Evolutionary conservation across 1,140 invertebrate species (phyloP).

Genomic region (Drosophila orosa): DNA sequence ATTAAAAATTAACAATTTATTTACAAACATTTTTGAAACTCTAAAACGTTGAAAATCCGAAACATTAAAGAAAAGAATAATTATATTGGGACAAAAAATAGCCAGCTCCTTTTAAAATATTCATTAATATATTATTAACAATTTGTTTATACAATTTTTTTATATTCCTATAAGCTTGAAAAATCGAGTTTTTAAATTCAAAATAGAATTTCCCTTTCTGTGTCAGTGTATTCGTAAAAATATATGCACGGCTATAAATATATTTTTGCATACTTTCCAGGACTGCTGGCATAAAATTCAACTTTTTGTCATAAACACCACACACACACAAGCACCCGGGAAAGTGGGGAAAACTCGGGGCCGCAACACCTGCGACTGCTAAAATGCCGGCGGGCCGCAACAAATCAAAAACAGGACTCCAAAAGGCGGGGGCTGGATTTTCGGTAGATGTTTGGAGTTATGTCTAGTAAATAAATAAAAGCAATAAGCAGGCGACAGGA

Average conservation of each 20-base stretch:
- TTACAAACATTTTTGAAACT: too few species aligned
- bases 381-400: conserved; percentile 57
- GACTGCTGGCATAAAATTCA: conserved; percentile 70
- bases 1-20: too few species aligned
- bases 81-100: too few species aligned
- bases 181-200: too few species aligned
- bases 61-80: too few species aligned
- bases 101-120: too few species aligned
- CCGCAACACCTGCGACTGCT: conserved; percentile 67
- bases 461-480: conserved; percentile 81
- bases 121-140: too few species aligned
- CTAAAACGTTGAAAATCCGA: too few species aligned
- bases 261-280: conserved; percentile 74
- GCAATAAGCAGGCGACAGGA: conserved; percentile 69
- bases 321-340: neutral
- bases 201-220: neutral
- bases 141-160: too few species aligned
- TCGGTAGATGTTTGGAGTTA: conserved; percentile 42
- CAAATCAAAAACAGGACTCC: conserved; percentile 67
- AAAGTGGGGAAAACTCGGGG: conserved; percentile 14
- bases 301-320: conserved; percentile 79
- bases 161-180: too few species aligned
- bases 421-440: neutral
- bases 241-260: conserved; percentile 44
- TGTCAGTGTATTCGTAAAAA: conserved; percentile 2